Conservation (phyloP, 53 echinoderm and acorn worm species). For the Actinopyga echinites region DNA sequence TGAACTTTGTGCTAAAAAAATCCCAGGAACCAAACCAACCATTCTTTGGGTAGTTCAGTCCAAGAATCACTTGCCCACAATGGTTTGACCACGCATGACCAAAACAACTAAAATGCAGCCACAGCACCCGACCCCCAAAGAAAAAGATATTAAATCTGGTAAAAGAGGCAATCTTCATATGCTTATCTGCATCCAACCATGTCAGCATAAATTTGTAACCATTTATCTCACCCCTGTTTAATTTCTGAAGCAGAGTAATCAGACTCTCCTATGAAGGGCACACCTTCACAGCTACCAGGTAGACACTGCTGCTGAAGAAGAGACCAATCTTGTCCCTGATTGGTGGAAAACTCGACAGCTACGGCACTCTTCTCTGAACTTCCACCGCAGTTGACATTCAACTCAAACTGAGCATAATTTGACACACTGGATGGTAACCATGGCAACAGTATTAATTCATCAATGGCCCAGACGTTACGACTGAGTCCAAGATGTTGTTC, state of each 20-base stretch:
- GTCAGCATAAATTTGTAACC: no score
- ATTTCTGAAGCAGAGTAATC: constrained; percentile 49
- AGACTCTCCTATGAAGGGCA: constrained; percentile 53
- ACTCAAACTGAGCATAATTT: constrained; percentile 70
- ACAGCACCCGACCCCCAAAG: no score
- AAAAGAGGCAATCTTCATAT: no score
- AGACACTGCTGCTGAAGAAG: constrained; percentile 68
- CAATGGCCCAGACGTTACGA: constrained; percentile 95
- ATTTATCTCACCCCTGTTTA: no score
- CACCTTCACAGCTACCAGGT: constrained; percentile 71
- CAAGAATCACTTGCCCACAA: no score
- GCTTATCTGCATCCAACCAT: no score
- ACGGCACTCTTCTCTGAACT: constrained; percentile 38
- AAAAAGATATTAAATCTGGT: no score
- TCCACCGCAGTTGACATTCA: constrained; percentile 71
- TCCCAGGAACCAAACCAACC: no score
- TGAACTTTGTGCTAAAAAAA: no score
- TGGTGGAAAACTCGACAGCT: constrained; percentile 82
- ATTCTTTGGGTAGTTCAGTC: no score
- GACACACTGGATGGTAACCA: constrained; percentile 56
- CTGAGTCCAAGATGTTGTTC: constrained; percentile 67
- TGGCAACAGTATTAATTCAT: constrained; percentile 72
- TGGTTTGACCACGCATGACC: no score
- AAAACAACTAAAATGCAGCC: no score
- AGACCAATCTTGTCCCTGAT: constrained; percentile 83